Evolutionary conservation across 2,888 invertebrate genomes (phyloP), one percentile per base, ranked within the genome.

Genomic region (Andrena haemorrhoa): DNA sequence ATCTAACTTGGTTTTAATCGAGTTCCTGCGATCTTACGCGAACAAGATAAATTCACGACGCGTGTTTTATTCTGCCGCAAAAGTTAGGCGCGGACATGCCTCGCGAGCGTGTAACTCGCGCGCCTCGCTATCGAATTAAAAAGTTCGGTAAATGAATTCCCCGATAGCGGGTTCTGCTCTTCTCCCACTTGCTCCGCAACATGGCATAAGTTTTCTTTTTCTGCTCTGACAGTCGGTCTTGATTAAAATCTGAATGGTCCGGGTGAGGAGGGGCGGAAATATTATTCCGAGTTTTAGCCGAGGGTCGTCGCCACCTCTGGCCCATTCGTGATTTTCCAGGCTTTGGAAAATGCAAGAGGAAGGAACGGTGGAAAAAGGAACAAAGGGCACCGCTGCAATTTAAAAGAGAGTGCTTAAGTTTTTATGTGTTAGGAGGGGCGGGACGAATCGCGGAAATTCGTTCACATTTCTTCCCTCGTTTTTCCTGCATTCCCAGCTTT

Each of bases 241-340:
- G 88, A 88, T 89, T 87, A 86, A 87, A 89, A 87, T 88, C 87
- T 53, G 83, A 83, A 83, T 78, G 71, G 74, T 63, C 75, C 23
- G 20, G 53, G 20, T 7, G 20, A 8, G 53, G 20, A 53, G 26
- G n/a, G 70, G 64, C 71, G 79, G 79, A 79, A 79, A 83, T 75
- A 85, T 78, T 85, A 81, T 84, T 79, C 79, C 56, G 56, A 73
- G 65, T 64, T 72, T 72, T 51, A 26, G 35, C 56, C 61, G 26
- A 64, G 66, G 68, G 49, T 74, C 74, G 53, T 26, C 51, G 51
- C n/a, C 41, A 16, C 20, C 33, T 33, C 29, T 20, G 51, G 7
- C 23, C 56, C 33, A 6, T 35, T 35, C 64, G 64, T 64, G 75
- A 83, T 75, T 83, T 78, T 69, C 68, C 75, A 68, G 23, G 49